Conservation (phyloP, 2,888 invertebrate species). For the Ormyrus nitidulus region DNA sequence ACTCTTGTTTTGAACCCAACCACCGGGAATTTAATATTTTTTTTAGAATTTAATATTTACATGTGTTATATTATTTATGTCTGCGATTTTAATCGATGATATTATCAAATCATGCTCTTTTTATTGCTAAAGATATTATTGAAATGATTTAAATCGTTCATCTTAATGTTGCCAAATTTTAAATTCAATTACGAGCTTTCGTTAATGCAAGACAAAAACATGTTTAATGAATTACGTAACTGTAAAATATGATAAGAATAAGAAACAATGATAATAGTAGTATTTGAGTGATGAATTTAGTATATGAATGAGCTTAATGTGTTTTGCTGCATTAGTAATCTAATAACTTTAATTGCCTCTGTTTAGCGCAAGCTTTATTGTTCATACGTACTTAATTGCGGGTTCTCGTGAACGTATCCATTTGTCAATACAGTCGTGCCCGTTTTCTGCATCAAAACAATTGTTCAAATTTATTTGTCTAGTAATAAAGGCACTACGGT, state of each 20-base stretch:
- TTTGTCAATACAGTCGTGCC: conserved; percentile 88
- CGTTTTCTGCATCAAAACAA: conserved; percentile 79
- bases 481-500: too few relatives aligned
- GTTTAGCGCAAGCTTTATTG: conserved; percentile 25
- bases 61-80: conserved; percentile 6
- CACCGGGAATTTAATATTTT: not conserved
- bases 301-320: conserved; percentile 55
- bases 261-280: conserved; percentile 45
- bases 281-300: conserved; percentile 51
- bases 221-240: not conserved
- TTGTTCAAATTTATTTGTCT: conserved; percentile 1
- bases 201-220: not conserved
- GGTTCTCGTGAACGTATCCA: conserved; percentile 80
- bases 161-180: not conserved
- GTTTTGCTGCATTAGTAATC: conserved; percentile 54
- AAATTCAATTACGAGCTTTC: not conserved
- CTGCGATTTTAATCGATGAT: not conserved
- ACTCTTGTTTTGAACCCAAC: conserved; percentile 19
- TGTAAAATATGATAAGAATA: not conserved
- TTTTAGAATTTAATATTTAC: conserved; percentile 28
- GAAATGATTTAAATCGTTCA: conserved; percentile 13
- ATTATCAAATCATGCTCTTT: not conserved
- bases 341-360: conserved; percentile 49
- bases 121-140: conserved; percentile 1
- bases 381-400: conserved; percentile 80